Conservation (phyloP, 2,888 invertebrate species). For the Thereva unica region DNA sequence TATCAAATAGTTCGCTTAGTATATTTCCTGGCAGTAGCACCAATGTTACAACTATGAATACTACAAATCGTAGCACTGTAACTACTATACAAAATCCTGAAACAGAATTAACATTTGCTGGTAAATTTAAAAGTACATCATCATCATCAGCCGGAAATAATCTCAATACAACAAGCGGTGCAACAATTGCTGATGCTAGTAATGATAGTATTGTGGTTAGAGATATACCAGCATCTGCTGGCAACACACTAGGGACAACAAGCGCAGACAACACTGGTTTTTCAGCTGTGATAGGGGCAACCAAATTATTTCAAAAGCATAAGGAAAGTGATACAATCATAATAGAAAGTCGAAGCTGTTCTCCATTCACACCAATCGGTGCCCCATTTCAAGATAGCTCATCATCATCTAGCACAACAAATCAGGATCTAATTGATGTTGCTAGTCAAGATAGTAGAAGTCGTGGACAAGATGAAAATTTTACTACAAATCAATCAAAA, state of each 20-base stretch:
- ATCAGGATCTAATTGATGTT: constrained; percentile 47
- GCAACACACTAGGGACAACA: neutral
- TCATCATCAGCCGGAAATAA: constrained; percentile 22
- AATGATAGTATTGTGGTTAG: neutral
- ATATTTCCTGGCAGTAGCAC: constrained; percentile 42
- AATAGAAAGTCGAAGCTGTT: constrained; percentile 41
- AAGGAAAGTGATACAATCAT: constrained; percentile 26
- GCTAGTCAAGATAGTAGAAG: constrained; percentile 43
- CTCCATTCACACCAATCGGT: constrained; percentile 35
- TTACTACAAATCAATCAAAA: constrained; percentile 36
- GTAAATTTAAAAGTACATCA: constrained; percentile 50
- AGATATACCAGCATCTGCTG: neutral
- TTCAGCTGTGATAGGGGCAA: constrained; percentile 18
- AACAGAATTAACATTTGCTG: constrained; percentile 53
- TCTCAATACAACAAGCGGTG: neutral
- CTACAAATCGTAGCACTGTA: constrained; percentile 1
- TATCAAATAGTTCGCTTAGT: constrained; percentile 52
- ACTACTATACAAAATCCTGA: constrained; percentile 13
- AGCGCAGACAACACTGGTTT: neutral
- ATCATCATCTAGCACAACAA: constrained; percentile 43
- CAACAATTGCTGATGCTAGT: neutral
- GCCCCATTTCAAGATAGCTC: constrained; percentile 34
- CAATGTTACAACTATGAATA: constrained; percentile 22
- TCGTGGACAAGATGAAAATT: constrained; percentile 3
- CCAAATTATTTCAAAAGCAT: constrained; percentile 2